phyloP scores from a whole-genome alignment of 2,797 vertebrate genomes.

The Loris lydekkerianus region DNA sequence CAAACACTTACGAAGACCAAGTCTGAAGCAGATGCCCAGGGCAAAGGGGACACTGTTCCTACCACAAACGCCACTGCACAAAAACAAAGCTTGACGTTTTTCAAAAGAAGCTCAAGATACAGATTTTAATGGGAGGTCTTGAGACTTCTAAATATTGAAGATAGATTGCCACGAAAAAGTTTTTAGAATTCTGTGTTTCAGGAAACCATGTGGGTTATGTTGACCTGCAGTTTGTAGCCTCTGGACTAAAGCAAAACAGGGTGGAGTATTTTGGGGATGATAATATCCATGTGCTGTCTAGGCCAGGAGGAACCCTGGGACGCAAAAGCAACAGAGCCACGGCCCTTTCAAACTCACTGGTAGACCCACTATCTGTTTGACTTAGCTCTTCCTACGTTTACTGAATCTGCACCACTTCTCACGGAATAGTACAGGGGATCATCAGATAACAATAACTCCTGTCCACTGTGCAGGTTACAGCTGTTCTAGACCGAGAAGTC shows the following conservation, averaged over 20 bases:
- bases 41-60: accelerated
- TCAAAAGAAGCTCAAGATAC: background rate
- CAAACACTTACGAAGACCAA: no score
- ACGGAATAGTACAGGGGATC: background rate
- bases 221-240: background rate
- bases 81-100: background rate
- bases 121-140: background rate
- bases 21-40: no score
- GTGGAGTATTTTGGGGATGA: background rate
- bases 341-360: background rate
- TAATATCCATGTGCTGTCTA: background rate
- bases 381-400: background rate
- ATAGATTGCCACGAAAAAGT: background rate
- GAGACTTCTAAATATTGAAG: background rate
- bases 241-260: no score
- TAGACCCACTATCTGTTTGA: no score
- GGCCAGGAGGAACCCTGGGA: accelerated
- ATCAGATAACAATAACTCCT: background rate
- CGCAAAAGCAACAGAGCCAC: background rate
- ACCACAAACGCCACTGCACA: accelerated
- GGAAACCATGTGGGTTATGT: background rate
- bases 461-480: background rate
- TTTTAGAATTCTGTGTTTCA: background rate
- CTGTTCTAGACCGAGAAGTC: background rate
- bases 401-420: accelerated